phyloP scores from a whole-genome alignment of 2,113 vertebrate genomes.

The Ascaphus truei region DNA sequence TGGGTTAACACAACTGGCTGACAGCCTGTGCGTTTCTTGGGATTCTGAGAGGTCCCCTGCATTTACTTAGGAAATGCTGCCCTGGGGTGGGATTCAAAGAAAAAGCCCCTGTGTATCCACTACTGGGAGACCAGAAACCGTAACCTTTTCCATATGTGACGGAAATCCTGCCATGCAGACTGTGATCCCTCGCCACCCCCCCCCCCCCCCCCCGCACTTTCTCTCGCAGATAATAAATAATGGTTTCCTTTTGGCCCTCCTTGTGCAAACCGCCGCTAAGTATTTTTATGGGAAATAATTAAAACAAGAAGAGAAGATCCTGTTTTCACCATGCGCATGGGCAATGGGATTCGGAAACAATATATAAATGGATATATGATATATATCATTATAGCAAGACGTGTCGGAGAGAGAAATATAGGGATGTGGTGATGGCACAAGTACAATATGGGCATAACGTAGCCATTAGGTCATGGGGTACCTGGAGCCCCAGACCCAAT shows the following conservation, averaged over 20 bases:
- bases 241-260: slow-evolving; percentile 6
- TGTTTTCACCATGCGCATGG: neutral
- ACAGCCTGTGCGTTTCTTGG: neutral
- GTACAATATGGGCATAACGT: too few relatives aligned
- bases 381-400: too few relatives aligned
- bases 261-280: slow-evolving; percentile 21
- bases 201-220: slow-evolving; percentile 45
- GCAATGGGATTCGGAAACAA: slow-evolving; percentile 15
- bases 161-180: slow-evolving; percentile 49
- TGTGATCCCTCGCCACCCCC: slow-evolving; percentile 15
- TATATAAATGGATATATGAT: too few relatives aligned
- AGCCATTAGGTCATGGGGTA: too few relatives aligned
- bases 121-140: slow-evolving; percentile 39
- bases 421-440: too few relatives aligned
- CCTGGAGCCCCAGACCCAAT: too few relatives aligned
- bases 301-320: neutral
- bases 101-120: slow-evolving; percentile 33
- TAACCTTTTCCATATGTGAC: slow-evolving; percentile 55
- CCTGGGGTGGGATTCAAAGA: slow-evolving; percentile 28
- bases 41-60: slow-evolving; percentile 20
- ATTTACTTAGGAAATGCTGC: slow-evolving; percentile 35
- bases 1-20: slow-evolving; percentile 39
- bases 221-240: slow-evolving; percentile 48
- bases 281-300: slow-evolving; percentile 7
- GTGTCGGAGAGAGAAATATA: too few relatives aligned